phyloP scores from a whole-genome alignment of 2,113 vertebrate species.

The Varanus salvator region DNA sequence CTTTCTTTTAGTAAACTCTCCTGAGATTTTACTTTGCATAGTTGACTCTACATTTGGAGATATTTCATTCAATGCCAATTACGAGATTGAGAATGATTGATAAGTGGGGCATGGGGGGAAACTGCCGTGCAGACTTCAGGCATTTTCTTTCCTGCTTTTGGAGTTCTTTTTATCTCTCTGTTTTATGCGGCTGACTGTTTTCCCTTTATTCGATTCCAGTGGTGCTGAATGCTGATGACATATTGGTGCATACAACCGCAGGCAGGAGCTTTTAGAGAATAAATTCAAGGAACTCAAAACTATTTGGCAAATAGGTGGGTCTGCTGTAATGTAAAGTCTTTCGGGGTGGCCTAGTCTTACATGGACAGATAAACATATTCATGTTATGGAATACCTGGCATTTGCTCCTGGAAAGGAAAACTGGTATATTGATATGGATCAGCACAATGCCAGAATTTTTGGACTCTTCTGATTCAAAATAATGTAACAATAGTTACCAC shows the following conservation, averaged over 20 bases:
- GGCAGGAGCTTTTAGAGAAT: slow-evolving; percentile 55
- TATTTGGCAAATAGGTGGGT: slow-evolving; percentile 37
- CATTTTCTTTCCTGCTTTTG: slow-evolving; percentile 76
- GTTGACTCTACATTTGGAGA: rapidly evolving
- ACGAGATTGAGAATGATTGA: slow-evolving; percentile 59
- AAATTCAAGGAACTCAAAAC: slow-evolving; percentile 29
- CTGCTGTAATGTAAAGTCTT: background rate
- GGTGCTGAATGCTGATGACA: slow-evolving; percentile 80
- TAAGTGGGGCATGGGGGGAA: slow-evolving; percentile 65
- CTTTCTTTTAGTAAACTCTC: slow-evolving; percentile 28
- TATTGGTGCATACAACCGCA: slow-evolving; percentile 6
- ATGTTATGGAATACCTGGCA: no score
- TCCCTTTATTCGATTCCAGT: slow-evolving; percentile 58
- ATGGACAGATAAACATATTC: no score
- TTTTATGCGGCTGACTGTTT: slow-evolving; percentile 68
- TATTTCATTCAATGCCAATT: background rate
- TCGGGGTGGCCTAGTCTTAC: no score
- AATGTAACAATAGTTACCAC: background rate
- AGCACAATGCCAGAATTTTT: no score
- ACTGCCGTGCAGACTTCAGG: slow-evolving; percentile 74
- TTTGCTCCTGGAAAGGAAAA: no score
- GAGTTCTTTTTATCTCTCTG: slow-evolving; percentile 75
- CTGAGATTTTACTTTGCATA: background rate
- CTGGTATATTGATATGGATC: no score
- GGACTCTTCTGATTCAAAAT: background rate